phyloP scores from a whole-genome alignment of 37 sponge, comb jelly and placozoan genomes.

The Bolinopsis microptera region DNA sequence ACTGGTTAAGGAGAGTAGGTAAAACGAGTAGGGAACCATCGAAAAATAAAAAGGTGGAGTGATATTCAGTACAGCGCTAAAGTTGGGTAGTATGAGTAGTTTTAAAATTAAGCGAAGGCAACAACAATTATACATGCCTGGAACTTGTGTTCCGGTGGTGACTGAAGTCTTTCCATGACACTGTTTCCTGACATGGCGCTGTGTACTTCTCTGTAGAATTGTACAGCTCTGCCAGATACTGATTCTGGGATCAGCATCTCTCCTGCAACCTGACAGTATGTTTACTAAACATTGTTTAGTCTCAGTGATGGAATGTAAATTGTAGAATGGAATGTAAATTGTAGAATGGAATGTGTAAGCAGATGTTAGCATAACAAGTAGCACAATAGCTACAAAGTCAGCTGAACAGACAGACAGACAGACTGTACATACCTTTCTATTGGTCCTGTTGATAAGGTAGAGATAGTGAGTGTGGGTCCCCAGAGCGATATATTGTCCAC shows the following conservation, averaged over 20 bases:
- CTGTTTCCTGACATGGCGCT: neutral
- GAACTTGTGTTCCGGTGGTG: conserved; percentile 63
- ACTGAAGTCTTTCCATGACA: neutral
- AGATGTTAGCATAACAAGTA: no score
- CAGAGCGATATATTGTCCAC: conserved; percentile 44
- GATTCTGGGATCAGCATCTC: neutral
- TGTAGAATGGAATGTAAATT: no score
- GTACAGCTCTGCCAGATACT: neutral
- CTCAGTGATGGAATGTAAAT: no score
- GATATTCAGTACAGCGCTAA: neutral
- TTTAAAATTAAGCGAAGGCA: no score
- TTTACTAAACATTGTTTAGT: neutral
- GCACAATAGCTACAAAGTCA: neutral
- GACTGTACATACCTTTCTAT: conserved; percentile 46
- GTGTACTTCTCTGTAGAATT: conserved; percentile 14
- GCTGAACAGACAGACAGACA: neutral
- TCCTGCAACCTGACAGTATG: conserved; percentile 27
- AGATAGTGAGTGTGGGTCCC: conserved; percentile 46
- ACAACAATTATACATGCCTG: conserved; percentile 2
- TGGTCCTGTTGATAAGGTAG: conserved; percentile 27
- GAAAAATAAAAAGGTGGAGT: neutral
- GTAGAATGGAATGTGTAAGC: no score
- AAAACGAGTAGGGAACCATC: neutral
- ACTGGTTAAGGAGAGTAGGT: no score
- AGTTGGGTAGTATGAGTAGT: no score